Conservation (phyloP, 2,888 invertebrate genomes). For the Neelides folsomi region DNA sequence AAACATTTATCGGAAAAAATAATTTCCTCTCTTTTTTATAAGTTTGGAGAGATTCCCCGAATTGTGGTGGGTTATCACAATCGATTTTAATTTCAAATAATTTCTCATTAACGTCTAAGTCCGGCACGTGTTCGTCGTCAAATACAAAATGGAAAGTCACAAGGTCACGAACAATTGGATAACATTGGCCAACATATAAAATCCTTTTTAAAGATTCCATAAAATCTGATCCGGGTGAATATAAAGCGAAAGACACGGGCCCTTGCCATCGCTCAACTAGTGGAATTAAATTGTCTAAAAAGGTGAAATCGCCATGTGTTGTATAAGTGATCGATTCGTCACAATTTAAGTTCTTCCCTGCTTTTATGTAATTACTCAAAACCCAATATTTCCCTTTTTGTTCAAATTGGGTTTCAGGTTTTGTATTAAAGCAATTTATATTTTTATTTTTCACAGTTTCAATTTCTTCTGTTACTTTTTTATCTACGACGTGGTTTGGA, state of each 20-base stretch:
- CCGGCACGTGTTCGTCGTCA: slow-evolving; percentile 40
- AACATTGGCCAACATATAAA: slow-evolving; percentile 64
- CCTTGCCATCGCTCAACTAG: slow-evolving; percentile 75
- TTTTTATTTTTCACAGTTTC: no score
- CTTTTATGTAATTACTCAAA: slow-evolving; percentile 15
- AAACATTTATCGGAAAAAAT: slow-evolving; percentile 79
- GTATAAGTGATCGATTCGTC: slow-evolving; percentile 80
- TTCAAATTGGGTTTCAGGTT: no score
- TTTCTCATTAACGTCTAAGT: background rate
- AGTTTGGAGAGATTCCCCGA: slow-evolving; percentile 36
- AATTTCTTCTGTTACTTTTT: no score
- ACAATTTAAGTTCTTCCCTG: slow-evolving; percentile 44
- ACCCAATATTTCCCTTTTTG: no score
- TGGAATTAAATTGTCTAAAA: slow-evolving; percentile 74
- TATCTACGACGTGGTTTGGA: no score
- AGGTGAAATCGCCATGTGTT: slow-evolving; percentile 84
- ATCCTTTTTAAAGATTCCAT: slow-evolving; percentile 62
- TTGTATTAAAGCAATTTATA: no score
- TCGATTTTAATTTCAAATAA: background rate
- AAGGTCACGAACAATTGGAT: slow-evolving; percentile 56
- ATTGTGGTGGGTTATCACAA: slow-evolving; percentile 2
- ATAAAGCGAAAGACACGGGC: slow-evolving; percentile 72
- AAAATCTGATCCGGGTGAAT: slow-evolving; percentile 75
- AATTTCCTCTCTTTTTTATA: slow-evolving; percentile 61
- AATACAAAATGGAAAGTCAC: slow-evolving; percentile 84